Evolutionary conservation across 1,140 invertebrate genomes (phyloP), one percentile per base, ranked within the genome.

Genomic region (Dreissena rostriformis): DNA sequence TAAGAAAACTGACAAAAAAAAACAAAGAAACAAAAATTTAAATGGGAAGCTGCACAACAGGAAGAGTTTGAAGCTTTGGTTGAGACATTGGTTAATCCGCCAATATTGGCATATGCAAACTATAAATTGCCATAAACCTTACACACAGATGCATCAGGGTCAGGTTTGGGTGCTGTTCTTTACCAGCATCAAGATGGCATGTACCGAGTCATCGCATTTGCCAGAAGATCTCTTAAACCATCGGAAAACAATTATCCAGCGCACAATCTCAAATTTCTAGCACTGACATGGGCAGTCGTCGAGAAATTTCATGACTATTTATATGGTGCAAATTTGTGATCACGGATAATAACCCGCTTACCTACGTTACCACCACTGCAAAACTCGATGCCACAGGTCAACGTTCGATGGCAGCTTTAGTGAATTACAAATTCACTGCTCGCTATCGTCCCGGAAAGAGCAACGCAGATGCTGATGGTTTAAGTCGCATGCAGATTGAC

Each of bases 241-340:
- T 55, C 71, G 15, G 78, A 86, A 52, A 28, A 24, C 0, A 78
- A 57, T 14, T 80, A 80, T 22, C 66, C 77, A 28, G 81, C 81
- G 8, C 57, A 84, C 29, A 71, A 79, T 49, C 73, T 84, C 15
- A 75, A 86, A 65, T 86, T 84, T 49, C 53, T 80, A 17, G 76
- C 75, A 24, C 39, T 86, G 19, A 83, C 84, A 24, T 86, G 86
- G 85, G 26, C 85, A 8, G 65, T 86, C 2, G 70, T 81, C 15
- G 80, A 88, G 1, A 88, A 88, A 51, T 88, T 88, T 68, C 61
- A 84, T 22, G 84, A 86, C 78, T 88, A 86, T 61, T 39, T 88
- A n/a, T 84, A 84, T 55, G 75, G 75, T 19, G 22, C 51, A 15
- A 57, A 22, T 19, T 85, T 85, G 83, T 88, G 12, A n/a, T 70